Evolutionary conservation across 2,797 vertebrate species (phyloP), one percentile per base, ranked within the genome.

Genomic region (Argyrosomus regius): DNA sequence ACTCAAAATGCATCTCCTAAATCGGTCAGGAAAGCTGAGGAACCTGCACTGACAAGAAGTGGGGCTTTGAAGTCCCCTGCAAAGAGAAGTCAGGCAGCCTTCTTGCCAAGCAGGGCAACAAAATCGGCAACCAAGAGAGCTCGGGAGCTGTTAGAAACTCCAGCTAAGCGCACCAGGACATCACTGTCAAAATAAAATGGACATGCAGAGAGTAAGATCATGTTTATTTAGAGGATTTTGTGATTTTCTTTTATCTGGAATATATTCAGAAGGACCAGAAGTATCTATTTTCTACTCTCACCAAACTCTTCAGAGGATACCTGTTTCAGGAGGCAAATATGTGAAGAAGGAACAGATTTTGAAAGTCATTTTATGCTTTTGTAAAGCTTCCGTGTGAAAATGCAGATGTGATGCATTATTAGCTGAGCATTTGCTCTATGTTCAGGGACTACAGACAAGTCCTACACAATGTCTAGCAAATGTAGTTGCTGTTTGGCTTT

Each of bases 151-250:
- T 46, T 72, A 46, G 83, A 85, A 66, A 89, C 87, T 24, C 91
- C 93, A 0, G 88, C 92, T 6, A 96, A 96, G 80, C 95, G 96
- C 74, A 95, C 93, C 85, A 94, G 95, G 89, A 94, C 92, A 14
- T 95, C 94, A 3, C 80, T 81, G 71, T 67, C 68, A 41, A 96
- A 94, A 84, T 94, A 74, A 91, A 76, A 80, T 24, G 20, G 63
- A 67, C 57, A 41, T 84, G 91, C 86, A 89, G 35, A 83, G 31
- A 66, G n/a, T 83, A 48, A 56, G 20, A 68, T 57, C 18, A 18
- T 80, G 50, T 72, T 74, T 64, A 80, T 78, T 56, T 62, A 62
- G 67, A 61, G 11, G 64, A 73, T 54, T 79, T 56, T 75, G 70
- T 77, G 61, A 22, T 65, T 73, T 75, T 64, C 16, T 84, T 88